Percentiles rank a stretch among this genome's conserved stretches.
Conservation (phyloP, 1,140 invertebrate species). For the Drepana arcuata region DNA sequence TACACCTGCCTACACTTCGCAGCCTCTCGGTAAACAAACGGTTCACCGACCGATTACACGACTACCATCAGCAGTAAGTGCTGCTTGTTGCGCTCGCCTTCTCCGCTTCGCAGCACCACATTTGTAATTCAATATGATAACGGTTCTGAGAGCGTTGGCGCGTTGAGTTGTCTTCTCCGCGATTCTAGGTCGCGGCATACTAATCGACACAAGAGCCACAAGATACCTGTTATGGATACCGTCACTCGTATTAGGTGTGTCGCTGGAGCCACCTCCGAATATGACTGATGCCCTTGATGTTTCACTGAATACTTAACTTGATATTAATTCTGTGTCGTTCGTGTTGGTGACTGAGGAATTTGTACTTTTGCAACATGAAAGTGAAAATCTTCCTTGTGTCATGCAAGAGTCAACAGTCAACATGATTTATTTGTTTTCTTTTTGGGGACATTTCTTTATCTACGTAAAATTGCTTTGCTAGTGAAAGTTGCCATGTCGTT, state of each 20-base stretch:
- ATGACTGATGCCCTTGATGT: too few species aligned
- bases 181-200: constrained; percentile 43
- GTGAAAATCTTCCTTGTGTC: constrained; percentile 34
- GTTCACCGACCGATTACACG: constrained; percentile 63
- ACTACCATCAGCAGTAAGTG: constrained; percentile 30
- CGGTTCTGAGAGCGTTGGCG: constrained; percentile 42
- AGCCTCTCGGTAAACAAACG: constrained; percentile 61
- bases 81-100: constrained; percentile 19
- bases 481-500: constrained; percentile 49
- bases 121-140: constrained; percentile 62
- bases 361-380: constrained; percentile 39
- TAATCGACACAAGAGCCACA: too few species aligned
- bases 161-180: constrained; percentile 28
- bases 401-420: constrained; percentile 23
- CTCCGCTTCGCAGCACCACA: constrained; percentile 27
- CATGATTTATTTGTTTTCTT: constrained; percentile 52
- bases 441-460: constrained; percentile 39
- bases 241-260: too few species aligned
- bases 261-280: too few species aligned
- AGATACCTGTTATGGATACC: too few species aligned
- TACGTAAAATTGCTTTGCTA: constrained; percentile 33
- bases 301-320: too few species aligned
- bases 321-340: constrained; percentile 4
- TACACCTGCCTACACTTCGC: constrained; percentile 36
- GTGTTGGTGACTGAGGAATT: constrained; percentile 20